Evolutionary conservation across 30 jellyfish, hydroid and myxozoan species (phyloP).

Genomic region (Aurelia sp.): DNA sequence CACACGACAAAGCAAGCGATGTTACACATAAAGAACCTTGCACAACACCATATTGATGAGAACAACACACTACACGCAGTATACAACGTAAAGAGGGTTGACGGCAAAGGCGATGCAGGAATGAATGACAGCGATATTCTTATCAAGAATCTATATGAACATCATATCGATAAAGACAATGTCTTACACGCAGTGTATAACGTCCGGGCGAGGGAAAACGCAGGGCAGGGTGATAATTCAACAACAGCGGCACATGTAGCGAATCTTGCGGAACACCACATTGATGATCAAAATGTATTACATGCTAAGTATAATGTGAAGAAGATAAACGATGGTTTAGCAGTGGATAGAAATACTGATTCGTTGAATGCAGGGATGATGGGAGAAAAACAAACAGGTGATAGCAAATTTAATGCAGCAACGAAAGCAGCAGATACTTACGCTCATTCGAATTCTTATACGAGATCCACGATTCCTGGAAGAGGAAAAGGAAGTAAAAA

Average conservation of each 20-base stretch:
- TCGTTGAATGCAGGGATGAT: not conserved
- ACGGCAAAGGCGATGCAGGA: not conserved
- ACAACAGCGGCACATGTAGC: constrained; percentile 18
- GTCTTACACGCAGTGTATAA: constrained; percentile 13
- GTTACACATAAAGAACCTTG: constrained; percentile 1
- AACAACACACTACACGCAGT: constrained; percentile 40
- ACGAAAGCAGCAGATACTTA: no score
- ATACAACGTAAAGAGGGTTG: constrained; percentile 16
- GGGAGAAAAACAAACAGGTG: not conserved
- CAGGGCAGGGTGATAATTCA: not conserved
- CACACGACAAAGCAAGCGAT: not conserved
- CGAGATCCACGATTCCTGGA: not conserved
- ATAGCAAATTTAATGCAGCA: no score
- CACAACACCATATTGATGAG: constrained; percentile 28
- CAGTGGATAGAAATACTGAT: not conserved
- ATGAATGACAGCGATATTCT: not conserved
- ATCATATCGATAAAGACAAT: constrained; percentile 6
- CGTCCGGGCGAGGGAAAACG: not conserved
- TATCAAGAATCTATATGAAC: not conserved
- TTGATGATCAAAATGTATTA: constrained; percentile 1
- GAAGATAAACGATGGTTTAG: not conserved
- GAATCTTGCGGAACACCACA: constrained; percentile 37
- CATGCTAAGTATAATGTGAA: constrained; percentile 4
- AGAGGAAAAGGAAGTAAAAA: constrained; percentile 1
- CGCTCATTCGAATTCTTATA: no score